Evolutionary conservation across 1,140 invertebrate species (phyloP).

Genomic region (Sweltsa coloradensis): DNA sequence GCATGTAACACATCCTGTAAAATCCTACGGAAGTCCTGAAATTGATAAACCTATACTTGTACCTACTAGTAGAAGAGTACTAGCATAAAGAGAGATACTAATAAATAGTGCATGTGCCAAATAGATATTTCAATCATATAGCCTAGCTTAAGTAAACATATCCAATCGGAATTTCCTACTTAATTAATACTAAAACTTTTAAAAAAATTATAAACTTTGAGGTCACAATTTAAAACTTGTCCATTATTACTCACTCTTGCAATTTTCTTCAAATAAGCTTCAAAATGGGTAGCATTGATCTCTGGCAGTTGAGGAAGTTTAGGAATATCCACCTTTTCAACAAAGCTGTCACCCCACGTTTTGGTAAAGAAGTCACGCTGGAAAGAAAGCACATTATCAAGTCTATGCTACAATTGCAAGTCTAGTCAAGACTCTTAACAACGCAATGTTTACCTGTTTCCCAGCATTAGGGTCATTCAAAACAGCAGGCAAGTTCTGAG

Average conservation of each 20-base stretch:
- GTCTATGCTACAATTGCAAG: background rate
- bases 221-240: too few species aligned
- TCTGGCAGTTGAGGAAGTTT: slow-evolving; percentile 72
- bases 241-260: slow-evolving; percentile 28
- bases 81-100: too few species aligned
- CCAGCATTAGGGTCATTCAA: slow-evolving; percentile 89
- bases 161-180: too few species aligned
- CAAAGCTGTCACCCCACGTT: slow-evolving; percentile 93
- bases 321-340: slow-evolving; percentile 65
- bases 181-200: too few species aligned
- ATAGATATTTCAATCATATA: too few species aligned
- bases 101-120: too few species aligned
- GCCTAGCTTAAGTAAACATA: too few species aligned
- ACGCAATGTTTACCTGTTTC: slow-evolving; percentile 46
- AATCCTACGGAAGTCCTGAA: too few species aligned
- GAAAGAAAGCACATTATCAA: slow-evolving; percentile 13
- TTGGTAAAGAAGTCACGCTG: slow-evolving; percentile 85
- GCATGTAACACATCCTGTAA: too few species aligned
- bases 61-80: too few species aligned
- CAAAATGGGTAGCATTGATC: slow-evolving; percentile 73
- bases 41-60: too few species aligned
- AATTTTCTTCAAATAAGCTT: slow-evolving; percentile 72
- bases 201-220: background rate
- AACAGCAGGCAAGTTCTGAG: slow-evolving; percentile 91
- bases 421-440: background rate